These are phyloP conservation scores for Acleris emargana DNA, from an alignment of 2,888 invertebrate genomes.

Conservation along the genomic window DNA sequence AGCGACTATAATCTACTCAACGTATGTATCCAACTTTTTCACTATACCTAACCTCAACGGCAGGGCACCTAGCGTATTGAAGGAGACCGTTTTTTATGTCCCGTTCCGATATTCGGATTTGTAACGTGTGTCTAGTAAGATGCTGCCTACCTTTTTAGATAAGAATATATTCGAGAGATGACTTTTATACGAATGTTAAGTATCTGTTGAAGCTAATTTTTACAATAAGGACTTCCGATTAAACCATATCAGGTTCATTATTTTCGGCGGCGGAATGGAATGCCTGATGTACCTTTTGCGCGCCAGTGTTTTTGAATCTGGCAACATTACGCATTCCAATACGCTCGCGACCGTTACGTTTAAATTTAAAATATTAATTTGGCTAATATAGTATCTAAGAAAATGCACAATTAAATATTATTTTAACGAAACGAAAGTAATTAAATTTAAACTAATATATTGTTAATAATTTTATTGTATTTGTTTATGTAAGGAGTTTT, in stretches of 20 bases:
- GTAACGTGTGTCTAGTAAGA: conserved; percentile 71
- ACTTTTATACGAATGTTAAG: conserved; percentile 84
- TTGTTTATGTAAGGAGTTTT: conserved; percentile 66
- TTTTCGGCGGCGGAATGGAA: conserved; percentile 45
- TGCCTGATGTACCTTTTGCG: conserved; percentile 44
- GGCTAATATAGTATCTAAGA: conserved; percentile 79
- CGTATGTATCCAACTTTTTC: conserved; percentile 69
- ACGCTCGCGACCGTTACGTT: conserved; percentile 48
- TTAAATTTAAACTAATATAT: conserved; percentile 77
- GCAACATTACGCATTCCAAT: conserved; percentile 55
- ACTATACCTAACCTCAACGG: conserved; percentile 65
- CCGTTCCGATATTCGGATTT: conserved; percentile 61
- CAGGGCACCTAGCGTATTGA: conserved; percentile 55
- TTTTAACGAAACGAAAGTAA: conserved; percentile 63
- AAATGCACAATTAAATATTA: conserved; percentile 78
- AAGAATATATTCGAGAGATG: conserved; percentile 81
- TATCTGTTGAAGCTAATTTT: conserved; percentile 81
- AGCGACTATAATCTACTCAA: conserved; percentile 57
- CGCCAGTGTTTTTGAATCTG: conserved; percentile 50
- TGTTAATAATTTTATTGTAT: conserved; percentile 80
- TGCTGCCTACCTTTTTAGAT: conserved; percentile 80
- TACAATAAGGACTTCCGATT: conserved; percentile 77
- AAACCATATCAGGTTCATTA: conserved; percentile 73
- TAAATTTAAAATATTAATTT: conserved; percentile 63
- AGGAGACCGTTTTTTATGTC: conserved; percentile 66